A percentile compares a stretch with the other conserved stretches of the same genome.
Conservation (phyloP, 2,113 vertebrate genomes). For the Chaenogobius annularis region DNA sequence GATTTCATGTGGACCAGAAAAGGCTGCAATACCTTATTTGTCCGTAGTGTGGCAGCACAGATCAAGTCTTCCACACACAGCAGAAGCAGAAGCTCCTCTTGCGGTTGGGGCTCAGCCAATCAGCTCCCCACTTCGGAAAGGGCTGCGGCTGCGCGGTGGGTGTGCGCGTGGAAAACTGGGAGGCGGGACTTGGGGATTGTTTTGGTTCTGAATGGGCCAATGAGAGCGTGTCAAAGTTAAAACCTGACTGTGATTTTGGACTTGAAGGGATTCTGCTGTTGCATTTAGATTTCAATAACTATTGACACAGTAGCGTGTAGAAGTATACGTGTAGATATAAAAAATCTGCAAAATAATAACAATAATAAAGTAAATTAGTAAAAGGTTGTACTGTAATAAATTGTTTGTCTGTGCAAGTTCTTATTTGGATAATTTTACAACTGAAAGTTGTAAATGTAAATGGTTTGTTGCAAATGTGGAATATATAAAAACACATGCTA, state of each 20-base stretch:
- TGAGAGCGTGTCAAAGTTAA: not conserved
- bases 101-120: not conserved
- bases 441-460: not conserved
- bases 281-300: not conserved
- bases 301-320: too few relatives aligned
- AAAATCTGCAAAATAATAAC: too few relatives aligned
- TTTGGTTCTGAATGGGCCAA: constrained; percentile 52
- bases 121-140: constrained; percentile 9
- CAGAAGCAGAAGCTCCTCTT: not conserved
- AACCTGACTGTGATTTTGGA: constrained; percentile 26
- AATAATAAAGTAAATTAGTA: too few relatives aligned
- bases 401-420: not conserved
- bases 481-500: not conserved
- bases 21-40: constrained; percentile 33
- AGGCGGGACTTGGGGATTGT: constrained; percentile 41
- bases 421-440: not conserved
- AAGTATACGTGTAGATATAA: too few relatives aligned
- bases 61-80: constrained; percentile 23
- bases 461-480: too few relatives aligned
- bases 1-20: not conserved
- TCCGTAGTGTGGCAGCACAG: constrained; percentile 71
- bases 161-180: not conserved
- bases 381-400: too few relatives aligned
- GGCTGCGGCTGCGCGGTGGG: constrained; percentile 15
- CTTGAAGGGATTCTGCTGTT: not conserved